A percentile compares a stretch with the other conserved stretches of the same genome.
Conservation (phyloP, 1,140 invertebrate species). For the Drosophila sproati region DNA sequence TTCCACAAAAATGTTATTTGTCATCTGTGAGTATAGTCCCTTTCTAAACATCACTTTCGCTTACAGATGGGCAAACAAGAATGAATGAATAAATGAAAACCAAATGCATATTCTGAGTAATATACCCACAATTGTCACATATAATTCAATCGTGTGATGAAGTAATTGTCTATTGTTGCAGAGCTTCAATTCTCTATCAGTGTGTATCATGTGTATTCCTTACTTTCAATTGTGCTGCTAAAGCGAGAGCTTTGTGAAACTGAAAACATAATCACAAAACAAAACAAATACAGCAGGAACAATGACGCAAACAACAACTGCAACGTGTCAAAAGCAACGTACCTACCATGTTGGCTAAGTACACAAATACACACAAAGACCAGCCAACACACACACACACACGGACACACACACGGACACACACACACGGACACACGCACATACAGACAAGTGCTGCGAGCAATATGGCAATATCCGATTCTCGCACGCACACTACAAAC, state of each 20-base stretch:
- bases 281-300: constrained; percentile 9
- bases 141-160: background rate
- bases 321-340: constrained; percentile 64
- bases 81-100: background rate
- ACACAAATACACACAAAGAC: constrained; percentile 34
- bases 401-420: background rate
- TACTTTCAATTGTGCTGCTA: background rate
- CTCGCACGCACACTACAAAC: constrained; percentile 44
- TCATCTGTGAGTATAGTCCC: no score
- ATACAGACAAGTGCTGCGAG: constrained; percentile 13
- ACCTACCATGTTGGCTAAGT: constrained; percentile 66
- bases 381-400: constrained; percentile 5
- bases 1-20: no score
- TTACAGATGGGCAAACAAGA: no score
- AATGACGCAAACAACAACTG: constrained; percentile 57
- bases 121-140: no score
- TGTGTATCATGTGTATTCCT: background rate
- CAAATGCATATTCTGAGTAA: background rate
- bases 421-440: constrained; percentile 50
- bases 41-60: no score
- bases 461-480: constrained; percentile 66
- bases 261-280: constrained; percentile 36
- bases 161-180: constrained; percentile 7
- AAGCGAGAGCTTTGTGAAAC: background rate
- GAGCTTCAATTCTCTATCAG: background rate